Conservation (phyloP, 1,140 invertebrate genomes). For the Apocrypta bakeri region DNA sequence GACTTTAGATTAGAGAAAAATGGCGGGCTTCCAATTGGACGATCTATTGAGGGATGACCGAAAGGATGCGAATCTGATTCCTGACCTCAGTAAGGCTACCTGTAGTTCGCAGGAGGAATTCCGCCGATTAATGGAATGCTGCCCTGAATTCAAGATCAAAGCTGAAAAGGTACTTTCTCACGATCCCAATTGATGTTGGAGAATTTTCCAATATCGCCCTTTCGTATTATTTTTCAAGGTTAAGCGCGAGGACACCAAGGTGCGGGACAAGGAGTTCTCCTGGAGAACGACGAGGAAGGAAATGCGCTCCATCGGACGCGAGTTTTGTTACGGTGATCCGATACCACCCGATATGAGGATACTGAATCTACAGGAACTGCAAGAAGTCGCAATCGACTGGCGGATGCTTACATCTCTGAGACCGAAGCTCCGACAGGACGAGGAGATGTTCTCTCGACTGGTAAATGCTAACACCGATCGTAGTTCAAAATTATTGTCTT, state of each 20-base stretch:
- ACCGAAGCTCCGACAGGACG: conserved; percentile 87
- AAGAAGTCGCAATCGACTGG: conserved; percentile 92
- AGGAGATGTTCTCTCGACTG: conserved; percentile 88
- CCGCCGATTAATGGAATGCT: conserved; percentile 85
- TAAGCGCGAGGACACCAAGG: conserved; percentile 71
- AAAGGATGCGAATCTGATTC: conserved; percentile 86
- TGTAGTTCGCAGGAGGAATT: conserved; percentile 87
- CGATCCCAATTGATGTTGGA: no score
- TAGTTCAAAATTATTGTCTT: not conserved
- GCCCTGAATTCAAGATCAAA: conserved; percentile 92
- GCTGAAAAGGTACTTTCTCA: conserved; percentile 93
- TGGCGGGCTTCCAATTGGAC: conserved; percentile 83
- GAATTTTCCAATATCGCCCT: no score
- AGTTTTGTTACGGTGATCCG: conserved; percentile 85
- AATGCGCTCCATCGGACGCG: conserved; percentile 75
- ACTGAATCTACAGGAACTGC: conserved; percentile 86
- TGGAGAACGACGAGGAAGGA: conserved; percentile 82
- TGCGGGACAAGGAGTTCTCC: conserved; percentile 76
- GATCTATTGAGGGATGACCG: conserved; percentile 88
- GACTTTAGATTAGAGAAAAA: conserved; percentile 55
- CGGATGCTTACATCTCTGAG: conserved; percentile 91
- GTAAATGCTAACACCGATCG: no score
- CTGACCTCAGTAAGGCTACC: conserved; percentile 88
- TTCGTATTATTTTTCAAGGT: conserved; percentile 61
- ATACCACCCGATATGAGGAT: conserved; percentile 87